Percentiles rank a stretch among this genome's conserved stretches.
Evolutionary conservation across 2,113 vertebrate species (phyloP).

Genomic region (Sturnus vulgaris): DNA sequence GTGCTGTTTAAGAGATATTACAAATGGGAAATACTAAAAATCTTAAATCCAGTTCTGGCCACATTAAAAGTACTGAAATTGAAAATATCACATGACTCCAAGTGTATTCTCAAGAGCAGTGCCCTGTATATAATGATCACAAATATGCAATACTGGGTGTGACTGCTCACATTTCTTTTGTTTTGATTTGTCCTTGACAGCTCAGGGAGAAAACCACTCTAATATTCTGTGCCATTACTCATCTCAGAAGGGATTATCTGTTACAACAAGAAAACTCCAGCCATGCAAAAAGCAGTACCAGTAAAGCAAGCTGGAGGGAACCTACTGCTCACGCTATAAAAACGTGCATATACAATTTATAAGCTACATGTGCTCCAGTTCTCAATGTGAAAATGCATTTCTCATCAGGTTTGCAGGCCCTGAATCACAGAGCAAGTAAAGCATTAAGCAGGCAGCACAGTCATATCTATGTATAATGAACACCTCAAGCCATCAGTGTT

Average conservation of each 20-base stretch:
- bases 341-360: neutral
- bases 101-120: neutral
- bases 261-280: neutral
- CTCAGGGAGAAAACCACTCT: neutral
- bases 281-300: neutral
- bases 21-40: neutral
- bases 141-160: neutral
- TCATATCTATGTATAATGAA: neutral
- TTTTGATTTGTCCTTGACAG: neutral
- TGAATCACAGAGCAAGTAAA: neutral
- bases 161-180: neutral
- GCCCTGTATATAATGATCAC: neutral
- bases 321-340: neutral
- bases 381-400: neutral
- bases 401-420: neutral
- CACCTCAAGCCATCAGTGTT: neutral
- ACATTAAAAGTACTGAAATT: neutral
- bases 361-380: neutral
- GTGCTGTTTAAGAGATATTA: neutral
- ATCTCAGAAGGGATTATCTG: neutral
- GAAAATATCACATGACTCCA: neutral
- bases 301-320: neutral
- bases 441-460: neutral
- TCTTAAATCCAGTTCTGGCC: neutral
- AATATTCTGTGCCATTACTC: neutral